phyloP scores from a whole-genome alignment of 2,888 invertebrate species.

The Melanargia galathea region DNA sequence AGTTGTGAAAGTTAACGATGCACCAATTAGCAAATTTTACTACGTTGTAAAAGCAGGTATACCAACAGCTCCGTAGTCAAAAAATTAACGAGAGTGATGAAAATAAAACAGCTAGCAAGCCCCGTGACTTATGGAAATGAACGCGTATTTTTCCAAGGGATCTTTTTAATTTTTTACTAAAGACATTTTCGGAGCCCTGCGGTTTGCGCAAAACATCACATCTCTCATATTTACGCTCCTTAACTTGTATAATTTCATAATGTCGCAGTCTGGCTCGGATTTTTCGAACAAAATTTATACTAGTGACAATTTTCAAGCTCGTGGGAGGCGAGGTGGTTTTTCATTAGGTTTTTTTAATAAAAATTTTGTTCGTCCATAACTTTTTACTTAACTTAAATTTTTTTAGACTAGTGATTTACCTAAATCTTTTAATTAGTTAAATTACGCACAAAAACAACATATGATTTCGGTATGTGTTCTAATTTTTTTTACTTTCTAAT shows the following conservation, averaged over 20 bases:
- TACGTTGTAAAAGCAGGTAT: background rate
- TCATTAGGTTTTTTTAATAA: background rate
- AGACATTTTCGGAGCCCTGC: constrained; percentile 67
- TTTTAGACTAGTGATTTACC: no score
- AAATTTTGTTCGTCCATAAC: background rate
- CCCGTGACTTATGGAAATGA: constrained; percentile 58
- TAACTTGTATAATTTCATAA: constrained; percentile 54
- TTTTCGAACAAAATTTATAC: constrained; percentile 29
- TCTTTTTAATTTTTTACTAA: constrained; percentile 58
- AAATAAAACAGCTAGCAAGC: constrained; percentile 48
- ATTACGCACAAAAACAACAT: background rate
- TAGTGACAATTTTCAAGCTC: constrained; percentile 15
- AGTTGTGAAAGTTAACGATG: background rate
- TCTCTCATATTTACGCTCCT: constrained; percentile 55
- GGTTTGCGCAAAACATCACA: constrained; percentile 60
- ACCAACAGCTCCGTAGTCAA: constrained; percentile 42
- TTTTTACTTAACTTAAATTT: no score
- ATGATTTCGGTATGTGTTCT: background rate
- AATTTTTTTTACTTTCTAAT: background rate
- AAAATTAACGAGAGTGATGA: constrained; percentile 54
- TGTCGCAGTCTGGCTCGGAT: constrained; percentile 36
- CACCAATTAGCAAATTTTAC: background rate
- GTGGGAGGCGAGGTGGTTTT: background rate
- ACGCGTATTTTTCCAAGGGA: constrained; percentile 58
- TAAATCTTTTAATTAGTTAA: background rate